Percentiles rank a stretch among this genome's conserved stretches.
Conservation (phyloP, 1,140 invertebrate genomes). For the Pygmarrhopalites habei region DNA sequence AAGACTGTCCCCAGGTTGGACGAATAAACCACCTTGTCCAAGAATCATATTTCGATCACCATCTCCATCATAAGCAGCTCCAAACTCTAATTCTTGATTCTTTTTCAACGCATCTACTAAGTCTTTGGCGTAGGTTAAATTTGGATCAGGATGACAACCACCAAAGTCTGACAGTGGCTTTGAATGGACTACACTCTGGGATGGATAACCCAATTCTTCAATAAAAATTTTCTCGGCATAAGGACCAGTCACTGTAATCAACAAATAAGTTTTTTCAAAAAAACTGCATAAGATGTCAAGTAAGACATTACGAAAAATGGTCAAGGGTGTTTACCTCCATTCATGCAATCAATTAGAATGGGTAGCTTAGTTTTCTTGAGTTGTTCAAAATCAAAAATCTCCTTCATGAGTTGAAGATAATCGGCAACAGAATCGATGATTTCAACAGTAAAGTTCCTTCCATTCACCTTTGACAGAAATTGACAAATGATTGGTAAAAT, state of each 20-base stretch:
- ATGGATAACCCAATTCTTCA: constrained; percentile 69
- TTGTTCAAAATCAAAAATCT: constrained; percentile 90
- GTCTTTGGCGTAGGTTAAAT: constrained; percentile 89
- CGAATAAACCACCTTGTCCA: constrained; percentile 93
- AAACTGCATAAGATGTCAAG: no score
- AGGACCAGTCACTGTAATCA: constrained; percentile 87
- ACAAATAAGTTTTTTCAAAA: no score
- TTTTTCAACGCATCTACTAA: constrained; percentile 70
- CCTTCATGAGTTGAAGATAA: constrained; percentile 88
- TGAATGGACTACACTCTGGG: constrained; percentile 59
- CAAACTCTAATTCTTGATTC: constrained; percentile 69
- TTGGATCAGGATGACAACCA: constrained; percentile 95
- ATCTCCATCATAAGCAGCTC: constrained; percentile 98
- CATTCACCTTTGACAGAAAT: constrained; percentile 60
- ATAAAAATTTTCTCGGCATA: constrained; percentile 87
- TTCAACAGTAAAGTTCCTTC: constrained; percentile 70
- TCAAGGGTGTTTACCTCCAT: constrained; percentile 77
- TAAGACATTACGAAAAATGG: no score
- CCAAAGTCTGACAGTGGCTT: constrained; percentile 89
- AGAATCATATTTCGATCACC: constrained; percentile 96
- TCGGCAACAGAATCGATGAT: constrained; percentile 86
- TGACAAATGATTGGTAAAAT: no score
- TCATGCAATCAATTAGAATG: constrained; percentile 86
- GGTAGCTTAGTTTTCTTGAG: constrained; percentile 69
- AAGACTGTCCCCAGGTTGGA: constrained; percentile 93